Conservation (phyloP, 2,113 vertebrate species). For the Struthio camelus region DNA sequence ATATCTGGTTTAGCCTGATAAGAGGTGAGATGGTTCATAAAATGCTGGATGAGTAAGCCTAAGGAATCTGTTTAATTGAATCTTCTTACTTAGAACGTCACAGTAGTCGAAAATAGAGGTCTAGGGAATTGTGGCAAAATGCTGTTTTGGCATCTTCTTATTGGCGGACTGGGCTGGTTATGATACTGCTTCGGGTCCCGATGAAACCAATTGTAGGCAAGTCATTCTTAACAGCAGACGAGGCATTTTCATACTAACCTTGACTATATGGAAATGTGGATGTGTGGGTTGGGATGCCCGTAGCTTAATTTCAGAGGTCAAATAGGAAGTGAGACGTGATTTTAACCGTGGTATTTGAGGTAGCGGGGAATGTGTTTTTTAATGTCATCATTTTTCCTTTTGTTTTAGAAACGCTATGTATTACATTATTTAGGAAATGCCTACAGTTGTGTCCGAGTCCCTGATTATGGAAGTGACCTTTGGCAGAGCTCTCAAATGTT, state of each 20-base stretch:
- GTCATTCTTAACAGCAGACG: not conserved
- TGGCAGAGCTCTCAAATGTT: not conserved
- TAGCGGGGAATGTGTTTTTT: constrained; percentile 29
- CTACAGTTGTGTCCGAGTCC: constrained; percentile 30
- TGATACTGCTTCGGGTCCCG: constrained; percentile 5
- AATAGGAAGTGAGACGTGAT: not conserved
- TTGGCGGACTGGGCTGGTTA: not conserved
- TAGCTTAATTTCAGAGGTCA: constrained; percentile 44
- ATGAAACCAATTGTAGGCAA: constrained; percentile 43
- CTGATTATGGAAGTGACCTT: constrained; percentile 61
- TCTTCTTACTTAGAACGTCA: constrained; percentile 63
- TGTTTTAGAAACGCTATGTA: not conserved
- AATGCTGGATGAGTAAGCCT: constrained; percentile 65
- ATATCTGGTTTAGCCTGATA: constrained; percentile 74
- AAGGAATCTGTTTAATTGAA: constrained; percentile 74
- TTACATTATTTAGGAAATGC: not conserved
- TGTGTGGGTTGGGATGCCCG: not conserved
- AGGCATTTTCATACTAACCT: constrained; percentile 29
- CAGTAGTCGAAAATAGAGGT: constrained; percentile 27
- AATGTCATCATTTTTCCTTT: constrained; percentile 40
- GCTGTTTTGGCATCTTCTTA: constrained; percentile 52
- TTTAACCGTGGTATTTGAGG: constrained; percentile 7
- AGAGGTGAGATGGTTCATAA: constrained; percentile 73
- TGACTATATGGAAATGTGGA: not conserved
- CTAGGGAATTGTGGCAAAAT: constrained; percentile 57